Base-by-base conservation (phyloP, 1,140 invertebrate genomes). In the Cyclargus thomasi region DNA sequence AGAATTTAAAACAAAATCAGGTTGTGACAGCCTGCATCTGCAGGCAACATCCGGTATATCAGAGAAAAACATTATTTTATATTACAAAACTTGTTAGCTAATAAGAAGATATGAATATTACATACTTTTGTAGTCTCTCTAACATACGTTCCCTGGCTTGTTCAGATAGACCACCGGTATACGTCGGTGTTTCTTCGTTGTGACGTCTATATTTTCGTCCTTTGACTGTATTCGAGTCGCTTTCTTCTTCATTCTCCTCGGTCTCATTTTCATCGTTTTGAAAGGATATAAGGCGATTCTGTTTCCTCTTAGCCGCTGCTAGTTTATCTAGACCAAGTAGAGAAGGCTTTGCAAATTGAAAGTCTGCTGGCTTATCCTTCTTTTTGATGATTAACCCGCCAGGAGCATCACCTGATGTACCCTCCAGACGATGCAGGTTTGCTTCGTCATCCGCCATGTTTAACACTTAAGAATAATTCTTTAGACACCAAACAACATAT, bases 341-440 rank as follows among this genome's bases (percentile, higher is more conserved):
- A 0, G 97, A 98, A 14, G 92, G 91, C 74, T 94, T 94, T 0
- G 96, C 95, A 75, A 95, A 94, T 90, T 97, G 97, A 79, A 96
- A 95, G 55, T 94, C 93, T 64, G 91, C 91, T 68, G 91, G 91
- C 64, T 92, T 91, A 18, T 93, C 89, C 76, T 94, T 94, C 81
- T 98, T 97, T 86, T 95, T 95, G 20, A 97, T 94, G 65, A 98
- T 93, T 55, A 98, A 91, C 39, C 97, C 96, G 17, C 97, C 97
- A 72, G 92, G 90, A 82, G 95, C 92, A 68, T 93, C 92, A 2
- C 91, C 92, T n/a, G 92, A 91, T n/a, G 92, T 93, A 8, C 97
- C 97, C 86, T 97, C 96, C 73, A 99, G 91, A 68, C 95, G 93
- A 91, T 97, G 95, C 65, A 98, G 78, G 71, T 89, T 90, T 75